These are phyloP conservation scores for Eospalax fontanierii DNA, from an alignment of 2,797 vertebrate species.

Conservation along the genomic window DNA sequence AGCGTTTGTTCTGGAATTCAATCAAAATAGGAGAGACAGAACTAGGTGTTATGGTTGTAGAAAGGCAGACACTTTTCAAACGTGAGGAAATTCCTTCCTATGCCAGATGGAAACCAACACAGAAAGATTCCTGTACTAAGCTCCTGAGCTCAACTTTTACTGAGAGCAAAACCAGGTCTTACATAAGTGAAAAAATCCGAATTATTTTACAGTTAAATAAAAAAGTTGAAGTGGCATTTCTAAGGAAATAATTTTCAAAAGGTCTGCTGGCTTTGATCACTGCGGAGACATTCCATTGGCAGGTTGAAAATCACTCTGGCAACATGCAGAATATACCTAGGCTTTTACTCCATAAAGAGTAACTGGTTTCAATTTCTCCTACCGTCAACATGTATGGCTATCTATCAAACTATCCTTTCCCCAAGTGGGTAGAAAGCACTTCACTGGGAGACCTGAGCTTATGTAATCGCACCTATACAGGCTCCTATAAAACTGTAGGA, in stretches of 20 bases:
- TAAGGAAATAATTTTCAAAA: conserved; percentile 56
- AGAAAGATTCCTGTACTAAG: not conserved
- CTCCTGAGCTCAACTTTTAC: conserved; percentile 48
- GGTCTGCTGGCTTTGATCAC: not conserved
- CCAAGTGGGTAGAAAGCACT: conserved; percentile 66
- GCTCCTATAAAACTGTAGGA: conserved; percentile 68
- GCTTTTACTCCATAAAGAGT: conserved; percentile 4
- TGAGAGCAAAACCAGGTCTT: conserved; percentile 54
- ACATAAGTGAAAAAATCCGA: not conserved
- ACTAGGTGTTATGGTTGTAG: not conserved
- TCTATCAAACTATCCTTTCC: conserved; percentile 46
- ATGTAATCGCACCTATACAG: conserved; percentile 64
- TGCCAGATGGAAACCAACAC: conserved; percentile 34
- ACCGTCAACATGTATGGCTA: not conserved
- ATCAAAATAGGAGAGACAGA: conserved; percentile 43
- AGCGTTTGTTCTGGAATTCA: conserved; percentile 63
- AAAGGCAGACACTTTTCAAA: conserved; percentile 58
- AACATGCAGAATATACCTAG: not conserved
- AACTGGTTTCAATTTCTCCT: conserved; percentile 19
- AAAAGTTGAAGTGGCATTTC: conserved; percentile 50
- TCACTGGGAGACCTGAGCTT: conserved; percentile 78
- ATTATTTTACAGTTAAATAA: conserved; percentile 9
- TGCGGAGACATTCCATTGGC: conserved; percentile 43
- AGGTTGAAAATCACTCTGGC: not conserved
- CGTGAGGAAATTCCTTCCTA: conserved; percentile 31